Conservation (phyloP, 2,797 vertebrate species). For the Smutsia temminckii region DNA sequence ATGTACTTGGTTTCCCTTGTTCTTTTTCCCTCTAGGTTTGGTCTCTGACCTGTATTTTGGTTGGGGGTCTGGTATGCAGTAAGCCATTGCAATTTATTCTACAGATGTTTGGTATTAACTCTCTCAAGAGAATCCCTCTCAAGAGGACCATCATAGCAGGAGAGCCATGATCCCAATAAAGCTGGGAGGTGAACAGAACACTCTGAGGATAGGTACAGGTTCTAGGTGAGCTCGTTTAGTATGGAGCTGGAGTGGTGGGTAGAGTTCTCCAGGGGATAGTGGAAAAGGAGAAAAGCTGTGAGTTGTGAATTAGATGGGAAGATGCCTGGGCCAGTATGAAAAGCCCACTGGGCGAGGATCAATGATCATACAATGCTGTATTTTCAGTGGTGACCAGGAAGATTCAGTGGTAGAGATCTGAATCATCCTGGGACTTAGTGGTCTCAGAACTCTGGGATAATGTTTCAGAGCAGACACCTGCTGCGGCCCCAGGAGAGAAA, state of each 20-base stretch:
- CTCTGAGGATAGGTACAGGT: neutral
- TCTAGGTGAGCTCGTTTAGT: neutral
- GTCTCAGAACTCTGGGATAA: neutral
- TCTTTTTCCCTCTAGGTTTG: neutral
- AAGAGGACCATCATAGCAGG: neutral
- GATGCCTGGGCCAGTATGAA: neutral
- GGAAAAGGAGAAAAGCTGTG: neutral
- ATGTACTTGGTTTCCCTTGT: conserved; percentile 12
- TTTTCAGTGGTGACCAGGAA: neutral
- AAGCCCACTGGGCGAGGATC: neutral
- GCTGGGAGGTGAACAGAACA: neutral
- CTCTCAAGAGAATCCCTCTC: neutral
- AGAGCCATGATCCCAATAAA: conserved; percentile 2
- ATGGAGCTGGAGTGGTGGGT: neutral
- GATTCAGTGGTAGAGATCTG: neutral
- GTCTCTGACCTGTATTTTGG: neutral
- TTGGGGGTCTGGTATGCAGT: neutral
- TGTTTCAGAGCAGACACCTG: conserved; percentile 26
- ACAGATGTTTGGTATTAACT: neutral
- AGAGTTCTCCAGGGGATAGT: neutral
- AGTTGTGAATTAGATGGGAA: neutral
- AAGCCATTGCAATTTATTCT: neutral
- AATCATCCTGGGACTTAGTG: neutral
- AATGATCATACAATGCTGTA: neutral
- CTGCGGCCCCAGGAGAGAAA: conserved; percentile 25